Evolutionary conservation across 2,888 invertebrate genomes (phyloP).

Genomic region (Orthosia incerta): DNA sequence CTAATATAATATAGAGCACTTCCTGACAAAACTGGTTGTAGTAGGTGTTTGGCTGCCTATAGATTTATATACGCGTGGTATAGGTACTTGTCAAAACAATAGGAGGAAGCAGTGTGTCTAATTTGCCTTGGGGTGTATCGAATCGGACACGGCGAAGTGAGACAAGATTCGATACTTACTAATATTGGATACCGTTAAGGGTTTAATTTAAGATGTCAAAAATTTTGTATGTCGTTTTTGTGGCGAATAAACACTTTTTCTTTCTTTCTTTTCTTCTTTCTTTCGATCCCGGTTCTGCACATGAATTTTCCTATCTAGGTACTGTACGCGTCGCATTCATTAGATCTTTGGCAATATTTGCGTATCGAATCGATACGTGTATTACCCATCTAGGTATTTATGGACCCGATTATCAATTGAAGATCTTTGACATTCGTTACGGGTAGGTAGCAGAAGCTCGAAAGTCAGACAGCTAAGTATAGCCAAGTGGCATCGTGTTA

Average conservation of each 20-base stretch:
- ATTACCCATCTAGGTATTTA: not conserved
- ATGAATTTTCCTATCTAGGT: not conserved
- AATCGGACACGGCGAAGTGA: constrained; percentile 47
- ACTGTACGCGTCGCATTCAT: too few species aligned
- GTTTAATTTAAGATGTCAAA: too few species aligned
- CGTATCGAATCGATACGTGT: too few species aligned
- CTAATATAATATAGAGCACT: constrained; percentile 68
- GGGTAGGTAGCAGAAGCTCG: not conserved
- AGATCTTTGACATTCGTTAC: not conserved
- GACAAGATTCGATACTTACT: constrained; percentile 15
- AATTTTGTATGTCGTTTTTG: too few species aligned
- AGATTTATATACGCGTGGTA: constrained; percentile 46
- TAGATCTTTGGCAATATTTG: too few species aligned
- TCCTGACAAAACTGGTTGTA: constrained; percentile 67
- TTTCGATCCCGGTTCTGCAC: not conserved
- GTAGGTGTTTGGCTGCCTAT: constrained; percentile 51
- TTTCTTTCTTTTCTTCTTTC: too few species aligned
- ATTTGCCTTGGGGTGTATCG: constrained; percentile 60
- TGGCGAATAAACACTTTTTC: too few species aligned
- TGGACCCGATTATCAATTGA: not conserved
- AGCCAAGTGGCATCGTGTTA: not conserved
- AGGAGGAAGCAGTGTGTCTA: constrained; percentile 62
- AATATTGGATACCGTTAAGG: too few species aligned
- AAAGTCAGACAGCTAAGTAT: not conserved
- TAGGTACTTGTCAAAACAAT: constrained; percentile 56